Conservation (phyloP, 2,888 invertebrate species). For the Cyaniris semiargus region DNA sequence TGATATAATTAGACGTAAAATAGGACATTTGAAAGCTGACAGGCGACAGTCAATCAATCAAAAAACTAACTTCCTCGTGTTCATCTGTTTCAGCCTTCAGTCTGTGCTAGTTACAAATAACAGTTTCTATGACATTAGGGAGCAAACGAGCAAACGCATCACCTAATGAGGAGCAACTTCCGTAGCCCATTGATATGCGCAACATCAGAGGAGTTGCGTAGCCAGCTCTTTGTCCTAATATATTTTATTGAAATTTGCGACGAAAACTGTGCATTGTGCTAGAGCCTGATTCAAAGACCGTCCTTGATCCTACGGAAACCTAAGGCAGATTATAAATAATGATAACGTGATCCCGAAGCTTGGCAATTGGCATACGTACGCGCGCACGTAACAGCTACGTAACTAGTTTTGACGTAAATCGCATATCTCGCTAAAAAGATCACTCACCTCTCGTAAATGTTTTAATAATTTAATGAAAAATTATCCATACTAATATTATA, state of each 20-base stretch:
- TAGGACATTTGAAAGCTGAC: background rate
- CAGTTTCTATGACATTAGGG: background rate
- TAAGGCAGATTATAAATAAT: conserved; percentile 8
- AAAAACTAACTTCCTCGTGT: background rate
- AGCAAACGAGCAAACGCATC: background rate
- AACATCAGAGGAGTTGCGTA: too few relatives aligned
- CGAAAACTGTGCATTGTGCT: background rate
- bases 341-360: conserved; percentile 16
- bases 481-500: background rate
- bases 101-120: background rate
- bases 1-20: background rate
- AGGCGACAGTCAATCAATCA: background rate
- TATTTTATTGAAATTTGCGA: too few relatives aligned
- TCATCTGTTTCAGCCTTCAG: background rate
- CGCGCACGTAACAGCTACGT: conserved; percentile 6
- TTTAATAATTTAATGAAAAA: background rate
- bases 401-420: background rate
- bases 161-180: background rate
- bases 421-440: background rate
- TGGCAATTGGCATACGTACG: conserved; percentile 12
- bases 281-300: background rate
- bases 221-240: too few relatives aligned
- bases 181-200: too few relatives aligned
- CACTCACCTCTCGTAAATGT: background rate
- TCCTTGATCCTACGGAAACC: background rate